phyloP scores from a whole-genome alignment of 64 coral and sea anemone genomes.

The Cladopsammia gracilis region DNA sequence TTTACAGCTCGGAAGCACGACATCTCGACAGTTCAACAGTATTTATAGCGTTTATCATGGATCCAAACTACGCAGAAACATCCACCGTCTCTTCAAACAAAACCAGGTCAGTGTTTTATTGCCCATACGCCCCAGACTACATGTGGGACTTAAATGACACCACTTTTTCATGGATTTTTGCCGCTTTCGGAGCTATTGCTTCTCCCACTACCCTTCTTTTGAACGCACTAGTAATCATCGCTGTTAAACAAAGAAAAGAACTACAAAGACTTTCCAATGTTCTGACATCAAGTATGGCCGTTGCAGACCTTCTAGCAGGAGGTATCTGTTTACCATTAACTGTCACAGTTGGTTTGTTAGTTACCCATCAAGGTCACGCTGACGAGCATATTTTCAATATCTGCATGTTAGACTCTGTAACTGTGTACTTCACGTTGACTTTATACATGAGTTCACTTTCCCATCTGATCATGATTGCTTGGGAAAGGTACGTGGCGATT shows the following conservation, averaged over 20 bases:
- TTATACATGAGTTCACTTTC: too few species aligned
- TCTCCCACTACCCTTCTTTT: background rate
- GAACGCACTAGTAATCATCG: background rate
- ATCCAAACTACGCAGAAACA: background rate
- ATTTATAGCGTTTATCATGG: too few species aligned
- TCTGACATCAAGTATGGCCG: background rate
- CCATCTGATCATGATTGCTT: too few species aligned
- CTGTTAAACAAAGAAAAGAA: background rate
- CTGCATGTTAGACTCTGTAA: too few species aligned
- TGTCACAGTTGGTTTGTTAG: background rate
- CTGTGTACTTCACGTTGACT: too few species aligned
- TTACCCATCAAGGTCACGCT: background rate
- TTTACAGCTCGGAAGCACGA: too few species aligned
- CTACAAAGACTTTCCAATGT: background rate
- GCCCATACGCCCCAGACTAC: background rate
- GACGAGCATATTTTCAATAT: too few species aligned
- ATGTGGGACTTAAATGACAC: background rate
- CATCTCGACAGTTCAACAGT: too few species aligned
- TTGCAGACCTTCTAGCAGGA: background rate
- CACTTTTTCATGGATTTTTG: background rate
- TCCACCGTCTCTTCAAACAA: background rate
- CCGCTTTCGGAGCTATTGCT: background rate
- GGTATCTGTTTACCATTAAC: background rate
- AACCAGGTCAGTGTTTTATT: background rate
- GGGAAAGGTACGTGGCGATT: too few species aligned